Conservation (phyloP, 1,140 invertebrate species). For the Meloidogyne chitwoodi region DNA sequence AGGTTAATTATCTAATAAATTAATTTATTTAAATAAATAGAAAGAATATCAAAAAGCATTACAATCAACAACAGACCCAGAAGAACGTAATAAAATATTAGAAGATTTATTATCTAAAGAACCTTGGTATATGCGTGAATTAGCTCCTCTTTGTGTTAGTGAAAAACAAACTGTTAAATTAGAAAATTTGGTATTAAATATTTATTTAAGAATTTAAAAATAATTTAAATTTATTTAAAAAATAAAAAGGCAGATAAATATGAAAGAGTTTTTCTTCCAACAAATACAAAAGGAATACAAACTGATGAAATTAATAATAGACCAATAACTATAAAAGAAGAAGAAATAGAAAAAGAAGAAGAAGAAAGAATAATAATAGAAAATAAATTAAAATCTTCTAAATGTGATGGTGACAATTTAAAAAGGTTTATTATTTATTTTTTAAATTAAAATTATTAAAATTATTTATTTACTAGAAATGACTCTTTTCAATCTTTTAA, state of each 20-base stretch:
- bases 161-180: conserved; percentile 51
- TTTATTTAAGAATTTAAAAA: neutral
- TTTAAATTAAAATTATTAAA: neutral
- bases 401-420: neutral
- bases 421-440: neutral
- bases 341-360: neutral
- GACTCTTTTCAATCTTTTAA: conserved; percentile 26
- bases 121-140: conserved; percentile 46
- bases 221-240: neutral
- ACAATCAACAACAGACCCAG: conserved; percentile 29
- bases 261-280: conserved; percentile 37
- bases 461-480: neutral
- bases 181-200: conserved; percentile 21
- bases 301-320: conserved; percentile 29
- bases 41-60: conserved; percentile 52
- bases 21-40: conserved; percentile 22
- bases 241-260: conserved; percentile 43
- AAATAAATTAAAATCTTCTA: neutral
- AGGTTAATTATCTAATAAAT: conserved; percentile 20
- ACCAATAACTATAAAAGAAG: neutral
- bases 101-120: conserved; percentile 43
- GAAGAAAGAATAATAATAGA: neutral
- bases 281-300: conserved; percentile 54
- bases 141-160: conserved; percentile 49
- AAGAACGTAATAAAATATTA: conserved; percentile 36